Percentiles rank a stretch among this genome's conserved stretches.
Conservation (phyloP, 2,888 invertebrate genomes). For the Meliscaeva auricollis region DNA sequence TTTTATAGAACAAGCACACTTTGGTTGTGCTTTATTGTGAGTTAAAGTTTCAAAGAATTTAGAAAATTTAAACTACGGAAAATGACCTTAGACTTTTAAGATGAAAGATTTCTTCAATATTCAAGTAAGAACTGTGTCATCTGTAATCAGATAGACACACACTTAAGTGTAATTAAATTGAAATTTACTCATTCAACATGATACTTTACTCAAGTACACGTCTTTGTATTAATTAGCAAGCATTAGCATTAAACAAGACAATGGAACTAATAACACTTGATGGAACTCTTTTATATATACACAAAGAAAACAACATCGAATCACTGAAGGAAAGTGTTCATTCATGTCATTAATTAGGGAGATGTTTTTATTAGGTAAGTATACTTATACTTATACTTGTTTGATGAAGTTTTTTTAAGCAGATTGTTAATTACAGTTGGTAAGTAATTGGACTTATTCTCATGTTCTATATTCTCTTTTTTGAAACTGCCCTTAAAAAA, state of each 20-base stretch:
- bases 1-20: no score
- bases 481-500: no score
- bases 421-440: not conserved
- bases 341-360: not conserved
- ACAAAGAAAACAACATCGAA: not conserved
- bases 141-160: slow-evolving; percentile 1
- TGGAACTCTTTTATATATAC: not conserved
- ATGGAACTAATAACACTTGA: not conserved
- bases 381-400: no score
- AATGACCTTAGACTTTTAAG: no score
- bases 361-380: not conserved
- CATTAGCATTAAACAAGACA: not conserved
- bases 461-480: not conserved
- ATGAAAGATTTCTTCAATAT: not conserved
- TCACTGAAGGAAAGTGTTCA: not conserved
- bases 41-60: no score
- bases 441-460: not conserved
- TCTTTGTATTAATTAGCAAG: not conserved
- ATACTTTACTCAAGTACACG: not conserved
- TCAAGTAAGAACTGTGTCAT: not conserved
- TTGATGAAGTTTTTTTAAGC: no score
- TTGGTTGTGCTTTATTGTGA: no score
- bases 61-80: no score
- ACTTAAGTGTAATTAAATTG: not conserved
- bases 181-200: not conserved